phyloP scores from a whole-genome alignment of 1,140 invertebrate genomes.

The Cryptotermes secundus region DNA sequence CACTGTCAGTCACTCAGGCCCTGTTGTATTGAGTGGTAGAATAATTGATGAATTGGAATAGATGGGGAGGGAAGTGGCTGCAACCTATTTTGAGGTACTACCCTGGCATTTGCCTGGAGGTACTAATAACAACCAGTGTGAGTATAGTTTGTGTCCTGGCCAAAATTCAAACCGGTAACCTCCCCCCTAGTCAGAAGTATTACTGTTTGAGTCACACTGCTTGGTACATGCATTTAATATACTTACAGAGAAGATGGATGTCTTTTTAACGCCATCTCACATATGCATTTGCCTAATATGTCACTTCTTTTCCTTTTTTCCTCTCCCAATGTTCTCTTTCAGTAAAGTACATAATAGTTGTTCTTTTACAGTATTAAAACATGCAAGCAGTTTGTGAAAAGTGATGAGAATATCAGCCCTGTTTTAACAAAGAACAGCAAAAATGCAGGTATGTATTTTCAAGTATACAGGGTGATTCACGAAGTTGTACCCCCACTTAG shows the following conservation, averaged over 20 bases:
- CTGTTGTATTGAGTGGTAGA: no score
- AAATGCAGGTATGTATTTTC: slow-evolving; percentile 40
- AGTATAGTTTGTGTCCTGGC: no score
- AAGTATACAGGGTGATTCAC: no score
- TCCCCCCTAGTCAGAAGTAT: background rate
- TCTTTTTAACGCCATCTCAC: no score
- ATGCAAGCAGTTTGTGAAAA: slow-evolving; percentile 40
- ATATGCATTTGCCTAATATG: background rate
- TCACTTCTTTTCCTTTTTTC: background rate
- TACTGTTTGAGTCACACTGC: background rate
- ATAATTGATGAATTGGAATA: no score
- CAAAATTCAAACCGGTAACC: background rate
- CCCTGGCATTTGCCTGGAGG: no score
- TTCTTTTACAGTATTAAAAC: slow-evolving; percentile 54
- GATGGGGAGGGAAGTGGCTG: no score
- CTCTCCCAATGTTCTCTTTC: background rate
- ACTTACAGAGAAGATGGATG: background rate
- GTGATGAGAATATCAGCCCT: slow-evolving; percentile 54
- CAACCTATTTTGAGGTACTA: no score
- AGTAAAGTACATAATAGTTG: background rate
- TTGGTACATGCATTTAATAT: background rate
- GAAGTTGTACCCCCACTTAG: no score
- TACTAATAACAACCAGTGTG: no score
- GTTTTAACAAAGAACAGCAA: slow-evolving; percentile 55
- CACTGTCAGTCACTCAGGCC: no score